These are phyloP conservation scores for Dicentrarchus labrax DNA, from an alignment of 2,113 vertebrate species.

Conservation along the genomic window DNA sequence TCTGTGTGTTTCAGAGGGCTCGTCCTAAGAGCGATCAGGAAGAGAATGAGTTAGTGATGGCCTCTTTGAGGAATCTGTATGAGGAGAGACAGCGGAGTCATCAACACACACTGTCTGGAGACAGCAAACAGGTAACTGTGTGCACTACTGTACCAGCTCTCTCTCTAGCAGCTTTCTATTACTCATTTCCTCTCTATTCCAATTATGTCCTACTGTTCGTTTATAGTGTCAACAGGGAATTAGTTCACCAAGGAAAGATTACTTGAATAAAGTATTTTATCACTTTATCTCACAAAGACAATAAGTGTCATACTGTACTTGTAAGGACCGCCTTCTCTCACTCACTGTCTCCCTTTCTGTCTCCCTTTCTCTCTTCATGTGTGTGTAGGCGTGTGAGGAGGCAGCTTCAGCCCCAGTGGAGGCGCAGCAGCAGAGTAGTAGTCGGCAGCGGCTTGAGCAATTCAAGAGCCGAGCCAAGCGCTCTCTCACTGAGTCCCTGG, in stretches of 20 bases:
- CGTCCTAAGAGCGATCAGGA: conserved; percentile 92
- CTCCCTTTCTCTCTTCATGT: conserved; percentile 3
- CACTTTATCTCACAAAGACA: not conserved
- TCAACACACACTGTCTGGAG: conserved; percentile 84
- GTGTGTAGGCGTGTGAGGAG: conserved; percentile 62
- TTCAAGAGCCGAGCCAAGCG: conserved; percentile 93
- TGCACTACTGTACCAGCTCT: conserved; percentile 28
- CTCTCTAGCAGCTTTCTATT: too few relatives aligned
- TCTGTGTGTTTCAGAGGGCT: conserved; percentile 86
- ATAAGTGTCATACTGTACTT: not conserved
- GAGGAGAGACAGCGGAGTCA: conserved; percentile 94
- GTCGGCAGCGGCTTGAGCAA: conserved; percentile 91
- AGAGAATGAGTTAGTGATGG: conserved; percentile 94
- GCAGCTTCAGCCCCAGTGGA: conserved; percentile 75
- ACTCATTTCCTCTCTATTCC: not conserved
- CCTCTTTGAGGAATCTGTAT: conserved; percentile 89
- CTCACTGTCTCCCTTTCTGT: too few relatives aligned
- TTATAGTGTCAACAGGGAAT: not conserved
- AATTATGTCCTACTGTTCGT: not conserved
- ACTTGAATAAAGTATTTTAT: not conserved
- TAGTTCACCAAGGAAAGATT: not conserved
- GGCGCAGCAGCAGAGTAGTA: conserved; percentile 85
- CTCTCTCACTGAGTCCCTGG: conserved; percentile 94
- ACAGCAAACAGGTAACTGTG: conserved; percentile 87
- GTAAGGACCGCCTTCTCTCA: not conserved